Conservation (phyloP, 2,888 invertebrate genomes). For the Electrophaes corylata region DNA sequence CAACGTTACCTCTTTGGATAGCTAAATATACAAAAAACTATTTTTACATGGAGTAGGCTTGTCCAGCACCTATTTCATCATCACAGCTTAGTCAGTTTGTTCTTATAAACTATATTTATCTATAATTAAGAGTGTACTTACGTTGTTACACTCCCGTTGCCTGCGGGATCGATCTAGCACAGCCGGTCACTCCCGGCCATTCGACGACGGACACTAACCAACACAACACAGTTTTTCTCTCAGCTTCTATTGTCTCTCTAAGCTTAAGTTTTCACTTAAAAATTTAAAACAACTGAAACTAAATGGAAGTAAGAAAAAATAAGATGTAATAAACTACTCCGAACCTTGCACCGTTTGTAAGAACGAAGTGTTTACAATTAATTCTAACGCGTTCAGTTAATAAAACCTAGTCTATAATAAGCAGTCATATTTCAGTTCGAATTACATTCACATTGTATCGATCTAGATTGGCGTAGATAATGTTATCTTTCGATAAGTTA, state of each 20-base stretch:
- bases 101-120: too few relatives aligned
- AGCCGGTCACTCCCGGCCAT: constrained; percentile 62
- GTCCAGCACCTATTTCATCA: too few relatives aligned
- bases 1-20: too few relatives aligned
- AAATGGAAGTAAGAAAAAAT: constrained; percentile 1
- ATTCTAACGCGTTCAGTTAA: not conserved
- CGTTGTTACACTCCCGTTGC: constrained; percentile 58
- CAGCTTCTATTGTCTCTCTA: not conserved
- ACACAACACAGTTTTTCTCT: constrained; percentile 51
- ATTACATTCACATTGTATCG: constrained; percentile 57
- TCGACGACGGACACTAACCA: constrained; percentile 47
- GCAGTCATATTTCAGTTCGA: constrained; percentile 40
- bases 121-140: constrained; percentile 49
- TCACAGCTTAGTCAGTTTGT: too few relatives aligned
- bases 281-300: constrained; percentile 21
- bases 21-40: too few relatives aligned
- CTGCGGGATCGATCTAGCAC: constrained; percentile 75
- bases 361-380: not conserved
- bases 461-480: constrained; percentile 64
- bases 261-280: not conserved
- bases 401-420: constrained; percentile 1
- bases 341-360: not conserved
- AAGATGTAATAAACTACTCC: not conserved
- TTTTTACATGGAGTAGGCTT: too few relatives aligned
- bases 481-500: constrained; percentile 60